Conservation (phyloP, 2,888 invertebrate genomes). For the Halocaridina rubra region DNA sequence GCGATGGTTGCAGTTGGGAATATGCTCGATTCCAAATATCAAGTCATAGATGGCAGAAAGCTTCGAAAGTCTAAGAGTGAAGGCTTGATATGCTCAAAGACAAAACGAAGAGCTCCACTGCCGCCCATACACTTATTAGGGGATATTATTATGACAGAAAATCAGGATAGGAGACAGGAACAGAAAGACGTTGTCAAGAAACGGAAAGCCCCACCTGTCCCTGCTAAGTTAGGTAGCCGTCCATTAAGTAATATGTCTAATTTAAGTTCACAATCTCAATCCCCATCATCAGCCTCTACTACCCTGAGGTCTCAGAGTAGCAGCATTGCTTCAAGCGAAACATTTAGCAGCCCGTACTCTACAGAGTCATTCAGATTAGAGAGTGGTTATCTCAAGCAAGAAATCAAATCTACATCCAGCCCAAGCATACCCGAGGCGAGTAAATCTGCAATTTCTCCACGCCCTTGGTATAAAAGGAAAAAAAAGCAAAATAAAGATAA, state of each 20-base stretch:
- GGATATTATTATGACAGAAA: background rate
- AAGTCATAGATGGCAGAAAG: background rate
- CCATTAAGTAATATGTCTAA: slow-evolving; percentile 47
- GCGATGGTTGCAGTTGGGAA: background rate
- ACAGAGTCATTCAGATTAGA: slow-evolving; percentile 30
- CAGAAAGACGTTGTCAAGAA: background rate
- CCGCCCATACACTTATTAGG: slow-evolving; percentile 34
- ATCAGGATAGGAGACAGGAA: background rate
- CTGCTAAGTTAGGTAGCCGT: background rate
- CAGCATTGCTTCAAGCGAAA: slow-evolving; percentile 17
- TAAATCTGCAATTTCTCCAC: slow-evolving; percentile 47
- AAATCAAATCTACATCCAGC: slow-evolving; percentile 36
- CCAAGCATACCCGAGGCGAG: slow-evolving; percentile 26
- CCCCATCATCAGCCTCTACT: slow-evolving; percentile 44
- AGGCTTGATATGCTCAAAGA: slow-evolving; percentile 33
- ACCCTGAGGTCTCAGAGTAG: slow-evolving; percentile 46
- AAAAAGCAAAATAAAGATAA: slow-evolving; percentile 37
- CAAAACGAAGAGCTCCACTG: slow-evolving; percentile 59
- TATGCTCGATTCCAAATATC: background rate
- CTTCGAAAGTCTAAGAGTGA: slow-evolving; percentile 38
- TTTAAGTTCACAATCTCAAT: slow-evolving; percentile 47
- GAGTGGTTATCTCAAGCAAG: slow-evolving; percentile 41
- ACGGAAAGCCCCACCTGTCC: background rate
- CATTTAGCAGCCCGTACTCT: slow-evolving; percentile 36
- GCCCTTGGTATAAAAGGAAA: slow-evolving; percentile 62